phyloP scores from a whole-genome alignment of 2,797 vertebrate species.

The Scomberomorus guttatus region DNA sequence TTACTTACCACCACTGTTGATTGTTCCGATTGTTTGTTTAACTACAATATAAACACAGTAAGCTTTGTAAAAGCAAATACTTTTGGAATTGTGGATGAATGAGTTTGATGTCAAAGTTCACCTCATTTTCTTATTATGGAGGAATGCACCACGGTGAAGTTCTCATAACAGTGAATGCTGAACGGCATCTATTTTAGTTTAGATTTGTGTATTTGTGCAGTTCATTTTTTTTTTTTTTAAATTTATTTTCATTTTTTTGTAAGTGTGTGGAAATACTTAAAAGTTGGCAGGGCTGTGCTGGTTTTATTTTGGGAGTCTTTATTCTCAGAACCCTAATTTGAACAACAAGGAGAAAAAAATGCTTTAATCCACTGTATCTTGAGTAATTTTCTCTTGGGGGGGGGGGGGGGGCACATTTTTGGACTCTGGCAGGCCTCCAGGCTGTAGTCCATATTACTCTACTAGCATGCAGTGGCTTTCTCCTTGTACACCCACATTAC shows the following conservation, averaged over 20 bases:
- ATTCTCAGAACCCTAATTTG: conserved; percentile 75
- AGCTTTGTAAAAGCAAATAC: conserved; percentile 24
- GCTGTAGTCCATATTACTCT: conserved; percentile 68
- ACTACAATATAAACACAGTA: conserved; percentile 33
- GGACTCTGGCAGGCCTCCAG: conserved; percentile 73
- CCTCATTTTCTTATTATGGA: conserved; percentile 29
- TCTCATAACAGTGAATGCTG: conserved; percentile 39
- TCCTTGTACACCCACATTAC: conserved; percentile 79
- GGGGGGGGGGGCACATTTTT: conserved; percentile 46
- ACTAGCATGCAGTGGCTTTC: conserved; percentile 69
- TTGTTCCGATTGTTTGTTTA: conserved; percentile 46
- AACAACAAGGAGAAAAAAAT: conserved; percentile 54
- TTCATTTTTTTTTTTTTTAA: conserved; percentile 41
- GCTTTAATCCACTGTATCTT: conserved; percentile 77
- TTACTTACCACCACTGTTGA: not conserved
- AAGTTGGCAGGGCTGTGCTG: conserved; percentile 55
- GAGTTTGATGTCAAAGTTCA: conserved; percentile 59
- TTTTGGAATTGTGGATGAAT: conserved; percentile 21
- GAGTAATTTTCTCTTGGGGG: conserved; percentile 67
- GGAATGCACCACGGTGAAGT: conserved; percentile 22
- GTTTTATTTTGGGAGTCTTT: conserved; percentile 71
- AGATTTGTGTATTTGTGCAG: conserved; percentile 24
- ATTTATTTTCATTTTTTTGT: conserved; percentile 34
- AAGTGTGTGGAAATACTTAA: conserved; percentile 58
- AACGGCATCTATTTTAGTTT: conserved; percentile 55